Evolutionary conservation across 2,888 invertebrate species (phyloP).

Genomic region (Rhyacophila evoluta): DNA sequence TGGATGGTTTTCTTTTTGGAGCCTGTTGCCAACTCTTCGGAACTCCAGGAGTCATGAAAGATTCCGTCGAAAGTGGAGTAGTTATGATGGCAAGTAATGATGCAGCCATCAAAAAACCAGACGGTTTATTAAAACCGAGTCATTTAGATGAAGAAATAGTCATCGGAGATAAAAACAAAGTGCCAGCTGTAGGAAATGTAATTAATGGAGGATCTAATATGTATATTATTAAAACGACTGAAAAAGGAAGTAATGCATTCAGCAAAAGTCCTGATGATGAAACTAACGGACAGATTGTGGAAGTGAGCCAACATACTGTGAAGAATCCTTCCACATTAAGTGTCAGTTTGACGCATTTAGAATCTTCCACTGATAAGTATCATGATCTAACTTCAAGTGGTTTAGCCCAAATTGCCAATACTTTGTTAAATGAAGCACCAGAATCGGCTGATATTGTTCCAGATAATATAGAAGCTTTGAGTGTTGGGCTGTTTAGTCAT

Average conservation of each 20-base stretch:
- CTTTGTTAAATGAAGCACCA: constrained; percentile 56
- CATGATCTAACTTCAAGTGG: constrained; percentile 47
- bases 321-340: constrained; percentile 49
- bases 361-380: constrained; percentile 48
- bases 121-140: background rate
- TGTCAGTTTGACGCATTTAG: constrained; percentile 37
- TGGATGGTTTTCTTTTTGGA: constrained; percentile 93
- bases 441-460: constrained; percentile 60
- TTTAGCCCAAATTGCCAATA: constrained; percentile 60
- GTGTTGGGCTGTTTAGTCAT: constrained; percentile 61
- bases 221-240: constrained; percentile 33
- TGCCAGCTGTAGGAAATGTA: constrained; percentile 26
- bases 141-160: background rate
- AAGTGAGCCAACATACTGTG: constrained; percentile 37
- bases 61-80: constrained; percentile 46
- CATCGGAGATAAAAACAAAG: background rate
- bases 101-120: constrained; percentile 20
- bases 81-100: constrained; percentile 38
- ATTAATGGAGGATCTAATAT: constrained; percentile 33
- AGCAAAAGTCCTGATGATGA: constrained; percentile 37
- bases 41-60: constrained; percentile 60
- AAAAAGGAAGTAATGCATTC: constrained; percentile 17
- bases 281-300: constrained; percentile 26
- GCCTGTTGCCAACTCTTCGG: constrained; percentile 86
- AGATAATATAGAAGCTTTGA: constrained; percentile 53